Evolutionary conservation across 2,888 invertebrate genomes (phyloP), one percentile per base, ranked within the genome.

Genomic region (Pristionchus arcanus): DNA sequence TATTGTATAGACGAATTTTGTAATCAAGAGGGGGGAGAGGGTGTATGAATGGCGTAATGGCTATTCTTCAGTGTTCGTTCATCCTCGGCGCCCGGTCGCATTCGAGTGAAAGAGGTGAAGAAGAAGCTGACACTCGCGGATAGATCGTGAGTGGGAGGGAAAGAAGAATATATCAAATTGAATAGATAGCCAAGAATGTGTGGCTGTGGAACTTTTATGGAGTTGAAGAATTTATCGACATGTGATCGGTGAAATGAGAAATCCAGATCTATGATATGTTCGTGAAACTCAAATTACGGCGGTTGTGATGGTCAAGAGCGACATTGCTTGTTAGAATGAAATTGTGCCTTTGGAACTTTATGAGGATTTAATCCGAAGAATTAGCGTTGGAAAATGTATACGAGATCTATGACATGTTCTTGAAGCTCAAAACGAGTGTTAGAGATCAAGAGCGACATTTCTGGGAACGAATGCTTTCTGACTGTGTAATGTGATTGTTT

Each of bases 111-210:
- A 7, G 42, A 42, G 28, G 28, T 37, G 68, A 87, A 42, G 68
- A 87, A 37, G 87, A 68, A 66, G 85, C 11, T 85, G 84, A 85
- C 84, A 34, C 34, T 85, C 49, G 59, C 49, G 21, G 84, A 85
- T 85, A 31, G 84, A 85, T 85, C 84, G 84, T 85, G 55, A 85
- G 63, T 7, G 63, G n/a, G 63, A 21, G 19, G 19, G 28, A 31
- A 37, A 21, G 11, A 74, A 25, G 74, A 74, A 37, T 0, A 53
- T 0, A 77, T 9, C 7, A 2, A 9, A 42, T 49, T 7, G 42
- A 13, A 13, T 9, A 49, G 5, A 9, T 42, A 42, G 42, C 42
- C 42, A 3, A n/a, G 42, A 42, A 3, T 5, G 9, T 42, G 5
- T 42, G 42, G 9, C 42, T 42, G 42, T 42, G 42, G 3, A 42